Conservation (phyloP, 1,140 invertebrate genomes). For the Coelopa frigida region DNA sequence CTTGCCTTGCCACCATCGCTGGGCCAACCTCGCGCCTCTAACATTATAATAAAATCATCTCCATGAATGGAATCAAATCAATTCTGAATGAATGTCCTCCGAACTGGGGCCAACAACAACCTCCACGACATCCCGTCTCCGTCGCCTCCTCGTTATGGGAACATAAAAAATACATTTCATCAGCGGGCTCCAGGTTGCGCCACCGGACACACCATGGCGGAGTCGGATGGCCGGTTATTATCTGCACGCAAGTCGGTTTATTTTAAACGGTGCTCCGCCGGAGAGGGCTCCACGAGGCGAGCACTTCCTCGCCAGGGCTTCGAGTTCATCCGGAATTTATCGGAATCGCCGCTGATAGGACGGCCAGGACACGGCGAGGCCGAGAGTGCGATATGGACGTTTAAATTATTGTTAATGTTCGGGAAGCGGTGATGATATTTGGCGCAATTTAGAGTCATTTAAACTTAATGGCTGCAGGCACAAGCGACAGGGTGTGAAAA, state of each 20-base stretch:
- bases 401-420: constrained; percentile 9
- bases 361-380: constrained; percentile 10
- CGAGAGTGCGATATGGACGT: background rate
- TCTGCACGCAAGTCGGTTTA: constrained; percentile 44
- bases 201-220: no score
- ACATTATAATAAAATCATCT: constrained; percentile 41
- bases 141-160: no score
- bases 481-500: no score
- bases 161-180: no score
- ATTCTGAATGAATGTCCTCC: constrained; percentile 31
- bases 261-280: constrained; percentile 40
- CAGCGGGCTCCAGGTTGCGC: constrained; percentile 9
- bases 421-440: constrained; percentile 35
- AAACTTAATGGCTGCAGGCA: constrained; percentile 7
- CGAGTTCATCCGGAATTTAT: constrained; percentile 23
- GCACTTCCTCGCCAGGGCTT: background rate
- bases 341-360: constrained; percentile 29
- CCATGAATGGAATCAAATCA: constrained; percentile 44
- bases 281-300: background rate
- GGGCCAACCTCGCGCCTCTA: constrained; percentile 16
- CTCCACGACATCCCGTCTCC: no score
- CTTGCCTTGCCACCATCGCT: background rate
- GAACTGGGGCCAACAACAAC: background rate
- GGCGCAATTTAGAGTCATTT: constrained; percentile 7
- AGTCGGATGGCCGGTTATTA: constrained; percentile 27